phyloP scores from a whole-genome alignment of 2,888 invertebrate species.

The Neoascia interrupta region DNA sequence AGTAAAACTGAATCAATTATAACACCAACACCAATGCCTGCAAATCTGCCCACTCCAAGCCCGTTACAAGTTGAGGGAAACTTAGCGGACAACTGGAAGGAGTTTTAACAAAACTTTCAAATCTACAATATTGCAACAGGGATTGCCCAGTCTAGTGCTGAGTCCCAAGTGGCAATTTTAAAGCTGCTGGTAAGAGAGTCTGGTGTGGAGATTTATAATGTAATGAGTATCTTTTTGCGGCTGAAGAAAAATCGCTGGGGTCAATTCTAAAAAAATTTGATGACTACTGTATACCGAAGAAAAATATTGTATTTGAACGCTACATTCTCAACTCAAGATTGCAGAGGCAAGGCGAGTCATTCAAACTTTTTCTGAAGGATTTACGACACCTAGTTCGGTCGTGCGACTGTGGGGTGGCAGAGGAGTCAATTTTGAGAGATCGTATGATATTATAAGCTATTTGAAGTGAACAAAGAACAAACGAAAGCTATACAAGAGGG shows the following conservation, averaged over 20 bases:
- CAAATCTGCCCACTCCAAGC: slow-evolving; percentile 20
- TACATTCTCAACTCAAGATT: slow-evolving; percentile 12
- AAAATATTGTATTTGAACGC: slow-evolving; percentile 28
- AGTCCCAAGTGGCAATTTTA: slow-evolving; percentile 37
- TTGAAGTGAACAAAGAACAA: slow-evolving; percentile 31
- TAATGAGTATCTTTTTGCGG: slow-evolving; percentile 1
- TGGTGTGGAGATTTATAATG: slow-evolving; percentile 40
- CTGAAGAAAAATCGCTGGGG: slow-evolving; percentile 31
- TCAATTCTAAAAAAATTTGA: slow-evolving; percentile 23
- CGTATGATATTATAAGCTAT: slow-evolving; percentile 37
- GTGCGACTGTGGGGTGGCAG: slow-evolving; percentile 21
- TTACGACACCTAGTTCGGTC: slow-evolving; percentile 18
- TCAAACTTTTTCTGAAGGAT: slow-evolving; percentile 23
- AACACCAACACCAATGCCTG: slow-evolving; percentile 2
- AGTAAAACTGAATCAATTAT: neutral
- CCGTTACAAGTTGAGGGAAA: slow-evolving; percentile 2
- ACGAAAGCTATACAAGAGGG: slow-evolving; percentile 21
- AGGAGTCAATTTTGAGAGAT: slow-evolving; percentile 37
- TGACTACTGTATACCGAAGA: slow-evolving; percentile 3
- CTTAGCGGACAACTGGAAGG: slow-evolving; percentile 4
- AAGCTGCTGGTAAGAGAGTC: slow-evolving; percentile 37
- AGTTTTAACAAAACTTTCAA: slow-evolving; percentile 21
- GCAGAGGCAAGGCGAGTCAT: slow-evolving; percentile 22
- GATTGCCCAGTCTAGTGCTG: neutral
- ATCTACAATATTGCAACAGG: slow-evolving; percentile 6